Percentiles rank a stretch among this genome's conserved stretches.
These are phyloP conservation scores for Sebastes aleutianus DNA, from an alignment of 2,797 vertebrate species.

Conservation along the genomic window DNA sequence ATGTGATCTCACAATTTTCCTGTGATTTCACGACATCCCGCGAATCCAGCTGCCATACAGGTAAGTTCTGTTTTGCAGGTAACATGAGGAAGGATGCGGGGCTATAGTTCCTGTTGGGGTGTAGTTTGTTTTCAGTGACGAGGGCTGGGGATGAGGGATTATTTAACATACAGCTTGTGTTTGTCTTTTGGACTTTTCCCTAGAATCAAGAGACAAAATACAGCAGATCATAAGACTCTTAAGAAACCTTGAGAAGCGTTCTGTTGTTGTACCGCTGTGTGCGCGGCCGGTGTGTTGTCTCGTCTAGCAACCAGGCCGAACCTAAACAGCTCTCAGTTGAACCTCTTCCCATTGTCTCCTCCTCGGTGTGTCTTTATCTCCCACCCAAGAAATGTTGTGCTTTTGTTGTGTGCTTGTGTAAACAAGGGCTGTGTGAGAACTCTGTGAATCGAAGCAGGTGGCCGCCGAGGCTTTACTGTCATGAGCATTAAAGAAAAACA, in stretches of 20 bases:
- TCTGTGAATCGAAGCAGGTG: constrained; percentile 79
- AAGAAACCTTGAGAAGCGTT: constrained; percentile 71
- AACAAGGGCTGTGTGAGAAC: constrained; percentile 82
- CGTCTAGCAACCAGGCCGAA: constrained; percentile 76
- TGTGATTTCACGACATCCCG: too few relatives aligned
- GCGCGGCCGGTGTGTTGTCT: constrained; percentile 77
- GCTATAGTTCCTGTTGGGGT: background rate
- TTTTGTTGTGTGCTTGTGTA: constrained; percentile 84
- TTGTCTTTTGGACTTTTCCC: constrained; percentile 59
- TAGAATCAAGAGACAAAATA: constrained; percentile 74
- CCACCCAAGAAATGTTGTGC: constrained; percentile 77
- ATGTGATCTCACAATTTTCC: too few relatives aligned
- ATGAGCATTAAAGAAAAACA: constrained; percentile 78
- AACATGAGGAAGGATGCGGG: background rate
- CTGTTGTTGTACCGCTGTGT: constrained; percentile 68
- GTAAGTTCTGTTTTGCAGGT: background rate
- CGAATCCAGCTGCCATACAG: background rate
- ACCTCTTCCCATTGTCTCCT: constrained; percentile 65
- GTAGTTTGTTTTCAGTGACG: constrained; percentile 48
- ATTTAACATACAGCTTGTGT: constrained; percentile 49
- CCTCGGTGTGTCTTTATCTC: constrained; percentile 77
- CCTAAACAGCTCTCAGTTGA: constrained; percentile 74
- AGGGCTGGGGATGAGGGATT: constrained; percentile 37
- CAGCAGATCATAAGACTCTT: constrained; percentile 41
- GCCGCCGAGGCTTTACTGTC: constrained; percentile 75